Evolutionary conservation across 1,140 invertebrate species (phyloP).

Genomic region (Drosophila eugracilis): DNA sequence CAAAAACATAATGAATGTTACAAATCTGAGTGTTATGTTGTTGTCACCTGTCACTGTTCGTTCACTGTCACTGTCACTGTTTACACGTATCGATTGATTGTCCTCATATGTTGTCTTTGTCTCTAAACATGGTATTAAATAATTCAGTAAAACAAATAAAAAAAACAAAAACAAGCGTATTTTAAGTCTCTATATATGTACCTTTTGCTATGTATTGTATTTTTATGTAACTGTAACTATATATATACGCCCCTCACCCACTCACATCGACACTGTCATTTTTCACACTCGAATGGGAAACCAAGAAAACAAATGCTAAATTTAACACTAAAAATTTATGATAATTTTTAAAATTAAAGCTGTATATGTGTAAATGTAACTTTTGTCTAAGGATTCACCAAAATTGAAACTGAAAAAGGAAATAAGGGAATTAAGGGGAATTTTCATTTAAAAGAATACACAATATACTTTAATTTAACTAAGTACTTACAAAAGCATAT

Average conservation of each 20-base stretch:
- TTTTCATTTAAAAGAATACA: constrained; percentile 46
- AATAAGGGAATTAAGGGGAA: constrained; percentile 22
- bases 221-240: constrained; percentile 57
- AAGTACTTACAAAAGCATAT: constrained; percentile 27
- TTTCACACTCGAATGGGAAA: constrained; percentile 32
- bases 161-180: constrained; percentile 18
- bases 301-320: constrained; percentile 20
- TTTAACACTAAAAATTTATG: constrained; percentile 35
- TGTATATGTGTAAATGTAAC: constrained; percentile 74
- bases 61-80: constrained; percentile 61
- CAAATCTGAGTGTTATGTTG: constrained; percentile 69
- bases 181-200: constrained; percentile 68
- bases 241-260: constrained; percentile 23
- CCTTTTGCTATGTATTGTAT: constrained; percentile 72
- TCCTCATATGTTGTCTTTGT: constrained; percentile 60
- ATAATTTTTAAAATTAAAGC: constrained; percentile 55
- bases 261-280: constrained; percentile 18
- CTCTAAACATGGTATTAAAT: constrained; percentile 30
- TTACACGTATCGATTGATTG: constrained; percentile 49
- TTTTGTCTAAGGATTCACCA: constrained; percentile 43
- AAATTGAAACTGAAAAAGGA: constrained; percentile 27
- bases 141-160: constrained; percentile 25
- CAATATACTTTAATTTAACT: constrained; percentile 48
- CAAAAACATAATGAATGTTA: constrained; percentile 43
- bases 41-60: constrained; percentile 65